Evolutionary conservation across 1,140 invertebrate species (phyloP).

Genomic region (Hylaeus anthracinus): DNA sequence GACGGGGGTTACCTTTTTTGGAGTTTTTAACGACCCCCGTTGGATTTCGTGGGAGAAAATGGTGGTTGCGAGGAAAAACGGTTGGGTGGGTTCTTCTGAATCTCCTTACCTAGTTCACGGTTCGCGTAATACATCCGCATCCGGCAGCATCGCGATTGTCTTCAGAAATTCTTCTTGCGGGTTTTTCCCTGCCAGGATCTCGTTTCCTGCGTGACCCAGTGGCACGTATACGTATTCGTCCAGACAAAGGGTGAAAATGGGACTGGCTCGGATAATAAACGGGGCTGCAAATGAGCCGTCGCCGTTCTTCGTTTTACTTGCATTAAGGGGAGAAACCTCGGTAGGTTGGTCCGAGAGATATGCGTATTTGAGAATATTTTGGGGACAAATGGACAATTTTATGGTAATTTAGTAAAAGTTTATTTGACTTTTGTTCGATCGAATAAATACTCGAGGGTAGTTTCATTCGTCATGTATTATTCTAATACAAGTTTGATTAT

Average conservation of each 20-base stretch:
- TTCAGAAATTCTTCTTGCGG: not conserved
- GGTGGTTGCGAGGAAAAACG: not conserved
- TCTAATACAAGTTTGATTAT: too few relatives aligned
- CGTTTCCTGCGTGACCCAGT: constrained; percentile 17
- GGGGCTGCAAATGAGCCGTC: not conserved
- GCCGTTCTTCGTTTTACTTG: not conserved
- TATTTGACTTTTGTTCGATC: too few relatives aligned
- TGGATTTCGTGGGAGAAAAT: not conserved
- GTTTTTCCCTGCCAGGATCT: constrained; percentile 4
- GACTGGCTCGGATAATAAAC: constrained; percentile 22
- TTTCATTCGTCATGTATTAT: too few relatives aligned
- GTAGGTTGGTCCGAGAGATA: too few relatives aligned
- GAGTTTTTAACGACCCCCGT: not conserved
- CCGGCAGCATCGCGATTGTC: not conserved
- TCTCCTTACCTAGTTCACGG: too few relatives aligned
- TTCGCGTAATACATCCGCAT: constrained; percentile 4
- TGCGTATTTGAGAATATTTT: too few relatives aligned
- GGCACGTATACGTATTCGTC: constrained; percentile 34
- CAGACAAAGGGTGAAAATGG: constrained; percentile 16
- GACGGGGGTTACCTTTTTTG: not conserved
- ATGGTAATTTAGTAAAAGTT: too few relatives aligned
- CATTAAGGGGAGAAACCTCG: not conserved
- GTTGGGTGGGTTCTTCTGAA: not conserved
- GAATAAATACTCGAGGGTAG: too few relatives aligned
- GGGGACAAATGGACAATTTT: too few relatives aligned